These are phyloP conservation scores for Oreotragus oreotragus DNA, from an alignment of 2,113 vertebrate genomes.

Conservation along the genomic window DNA sequence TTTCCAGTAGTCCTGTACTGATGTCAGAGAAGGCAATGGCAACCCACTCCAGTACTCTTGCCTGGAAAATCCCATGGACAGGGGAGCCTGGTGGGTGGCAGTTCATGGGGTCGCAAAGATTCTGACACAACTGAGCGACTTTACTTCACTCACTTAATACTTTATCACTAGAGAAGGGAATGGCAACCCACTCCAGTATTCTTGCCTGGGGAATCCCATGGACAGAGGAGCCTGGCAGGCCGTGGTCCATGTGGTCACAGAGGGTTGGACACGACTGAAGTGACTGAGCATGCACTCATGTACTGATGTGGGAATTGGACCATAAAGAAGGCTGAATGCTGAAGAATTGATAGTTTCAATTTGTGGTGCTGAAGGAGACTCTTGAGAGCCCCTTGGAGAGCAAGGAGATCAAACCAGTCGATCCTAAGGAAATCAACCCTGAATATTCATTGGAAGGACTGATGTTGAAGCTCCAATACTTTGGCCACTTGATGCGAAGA, in stretches of 20 bases:
- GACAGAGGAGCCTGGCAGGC: too few species aligned
- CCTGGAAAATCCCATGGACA: background rate
- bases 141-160: too few species aligned
- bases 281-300: background rate
- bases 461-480: background rate
- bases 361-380: background rate
- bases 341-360: background rate
- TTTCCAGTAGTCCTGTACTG: background rate
- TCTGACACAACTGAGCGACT: too few species aligned
- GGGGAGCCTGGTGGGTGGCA: background rate
- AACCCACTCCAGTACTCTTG: background rate
- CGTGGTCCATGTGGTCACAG: background rate
- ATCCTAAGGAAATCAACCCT: background rate
- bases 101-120: background rate
- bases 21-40: background rate
- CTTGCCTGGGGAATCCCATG: too few species aligned
- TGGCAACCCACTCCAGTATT: too few species aligned
- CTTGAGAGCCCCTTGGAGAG: background rate
- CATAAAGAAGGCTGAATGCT: background rate
- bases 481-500: background rate
- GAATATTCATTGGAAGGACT: background rate
- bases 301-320: background rate
- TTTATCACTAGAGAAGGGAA: too few species aligned
- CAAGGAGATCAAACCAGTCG: background rate
- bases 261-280: background rate